Evolutionary conservation across 2,113 vertebrate species (phyloP), one percentile per base, ranked within the genome.

Genomic region (Microcebus ravelobensis): DNA sequence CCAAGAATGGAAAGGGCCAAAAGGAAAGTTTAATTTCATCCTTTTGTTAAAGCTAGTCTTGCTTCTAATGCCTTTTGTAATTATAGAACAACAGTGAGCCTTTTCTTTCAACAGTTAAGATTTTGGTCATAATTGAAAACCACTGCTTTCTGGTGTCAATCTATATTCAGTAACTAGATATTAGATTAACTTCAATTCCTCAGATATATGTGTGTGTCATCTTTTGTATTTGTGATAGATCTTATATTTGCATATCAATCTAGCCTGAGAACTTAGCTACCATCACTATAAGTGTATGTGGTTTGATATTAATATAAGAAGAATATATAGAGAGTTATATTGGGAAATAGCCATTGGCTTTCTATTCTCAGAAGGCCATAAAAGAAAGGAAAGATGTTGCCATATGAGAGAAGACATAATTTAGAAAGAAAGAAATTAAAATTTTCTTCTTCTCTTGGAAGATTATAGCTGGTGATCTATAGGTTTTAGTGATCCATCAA

Each of bases 371-470:
- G 50, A 86, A 83, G 45, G 3, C 8, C 31, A 14, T 31, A 25
- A 65, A 21, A 63, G 29, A 25, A 7, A 89, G 36, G n/a, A 71
- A 88, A 52, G 36, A 45, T 74, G 14, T 86, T 67, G 48, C 61
- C 13, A 31, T n/a, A 36, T 92, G 42, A 91, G 57, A 89, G 67
- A 97, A 90, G 23, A 80, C 14, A 50, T 70, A 25, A 45, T 89
- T 77, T 86, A 42, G 29, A 90, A 74, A 94, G 70, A 80, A 92
- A 89, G 34, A 96, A 95, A 87, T 71, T n/a, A 71, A 90, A 27
- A 8, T 17, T 88, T 93, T 92, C 34, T 94, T 93, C 23, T 23
- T 81, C 45, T 92, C 45, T 23, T 34, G 15, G 36, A 83, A 90
- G 63, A 76, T 90, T 87, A 68, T 74, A 76, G 8, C 25, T 87